A percentile compares a stretch with the other conserved stretches of the same genome.
Conservation (phyloP, 2,888 invertebrate species). For the Diachrysia chrysitis region DNA sequence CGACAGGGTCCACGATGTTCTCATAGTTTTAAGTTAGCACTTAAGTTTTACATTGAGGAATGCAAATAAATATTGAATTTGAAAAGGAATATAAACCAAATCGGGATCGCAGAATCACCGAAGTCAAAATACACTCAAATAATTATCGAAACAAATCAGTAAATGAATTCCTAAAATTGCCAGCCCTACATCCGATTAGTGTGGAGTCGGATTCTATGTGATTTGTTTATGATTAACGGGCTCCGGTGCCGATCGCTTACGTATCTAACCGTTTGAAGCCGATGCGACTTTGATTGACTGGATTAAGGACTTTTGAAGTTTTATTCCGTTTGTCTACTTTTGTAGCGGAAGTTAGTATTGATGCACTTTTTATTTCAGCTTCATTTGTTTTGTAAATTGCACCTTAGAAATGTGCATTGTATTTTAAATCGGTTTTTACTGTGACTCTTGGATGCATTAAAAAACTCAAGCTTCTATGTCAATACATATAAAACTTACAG, state of each 20-base stretch:
- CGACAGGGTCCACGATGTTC: too few species aligned
- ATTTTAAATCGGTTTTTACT: too few species aligned
- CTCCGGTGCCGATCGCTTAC: slow-evolving; percentile 3
- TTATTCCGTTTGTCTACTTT: slow-evolving; percentile 20
- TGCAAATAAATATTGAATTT: too few species aligned
- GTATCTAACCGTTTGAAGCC: slow-evolving; percentile 21
- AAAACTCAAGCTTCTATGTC: too few species aligned
- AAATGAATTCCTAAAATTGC: not conserved
- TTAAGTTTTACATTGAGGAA: too few species aligned
- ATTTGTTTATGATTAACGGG: slow-evolving; percentile 29
- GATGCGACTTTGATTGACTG: slow-evolving; percentile 25
- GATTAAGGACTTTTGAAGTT: slow-evolving; percentile 27
- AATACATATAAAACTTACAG: too few species aligned
- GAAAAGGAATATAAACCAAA: too few species aligned
- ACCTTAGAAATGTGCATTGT: not conserved
- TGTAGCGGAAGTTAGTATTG: not conserved
- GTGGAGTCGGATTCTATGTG: slow-evolving; percentile 38
- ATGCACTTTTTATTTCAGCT: not conserved
- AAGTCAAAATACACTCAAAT: not conserved
- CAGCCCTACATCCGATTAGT: slow-evolving; percentile 24
- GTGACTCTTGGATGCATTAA: too few species aligned
- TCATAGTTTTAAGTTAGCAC: too few species aligned
- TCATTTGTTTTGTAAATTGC: not conserved
- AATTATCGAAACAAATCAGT: not conserved
- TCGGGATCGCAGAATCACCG: not conserved